phyloP scores from a whole-genome alignment of 1,140 invertebrate species.

The Pissodes strobi region DNA sequence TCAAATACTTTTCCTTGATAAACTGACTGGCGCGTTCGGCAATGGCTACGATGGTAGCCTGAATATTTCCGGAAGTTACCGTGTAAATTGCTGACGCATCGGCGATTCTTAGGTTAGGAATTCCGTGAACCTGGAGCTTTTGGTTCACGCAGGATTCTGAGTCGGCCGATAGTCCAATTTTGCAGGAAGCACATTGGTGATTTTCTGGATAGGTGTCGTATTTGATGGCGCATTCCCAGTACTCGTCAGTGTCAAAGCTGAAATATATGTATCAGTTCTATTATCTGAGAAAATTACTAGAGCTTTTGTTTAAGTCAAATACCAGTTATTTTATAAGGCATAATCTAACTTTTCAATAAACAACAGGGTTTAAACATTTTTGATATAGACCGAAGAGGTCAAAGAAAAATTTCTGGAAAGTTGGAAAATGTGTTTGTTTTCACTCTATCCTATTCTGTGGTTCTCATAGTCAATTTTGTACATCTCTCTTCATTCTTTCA shows the following conservation, averaged over 20 bases:
- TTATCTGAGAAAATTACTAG: too few relatives aligned
- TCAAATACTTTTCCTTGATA: conserved; percentile 57
- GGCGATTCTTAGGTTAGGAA: conserved; percentile 70
- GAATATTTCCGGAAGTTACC: conserved; percentile 77
- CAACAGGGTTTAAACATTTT: too few relatives aligned
- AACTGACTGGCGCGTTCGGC: conserved; percentile 78
- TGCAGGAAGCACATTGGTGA: conserved; percentile 81
- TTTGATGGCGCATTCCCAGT: conserved; percentile 78
- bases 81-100: conserved; percentile 78
- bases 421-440: too few relatives aligned
- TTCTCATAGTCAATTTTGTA: too few relatives aligned
- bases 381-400: too few relatives aligned
- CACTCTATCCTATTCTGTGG: too few relatives aligned
- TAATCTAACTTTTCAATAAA: too few relatives aligned
- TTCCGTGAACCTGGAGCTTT: conserved; percentile 69
- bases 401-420: too few relatives aligned
- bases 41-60: conserved; percentile 81
- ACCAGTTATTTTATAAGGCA: too few relatives aligned
- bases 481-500: too few relatives aligned
- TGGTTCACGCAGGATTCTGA: conserved; percentile 71
- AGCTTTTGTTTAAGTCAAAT: too few relatives aligned
- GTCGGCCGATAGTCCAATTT: conserved; percentile 73
- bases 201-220: conserved; percentile 78
- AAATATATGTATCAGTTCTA: too few relatives aligned
- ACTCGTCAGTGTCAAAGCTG: conserved; percentile 73